Evolutionary conservation across 1,140 invertebrate genomes (phyloP).

Genomic region (Drosophila mojavensis): DNA sequence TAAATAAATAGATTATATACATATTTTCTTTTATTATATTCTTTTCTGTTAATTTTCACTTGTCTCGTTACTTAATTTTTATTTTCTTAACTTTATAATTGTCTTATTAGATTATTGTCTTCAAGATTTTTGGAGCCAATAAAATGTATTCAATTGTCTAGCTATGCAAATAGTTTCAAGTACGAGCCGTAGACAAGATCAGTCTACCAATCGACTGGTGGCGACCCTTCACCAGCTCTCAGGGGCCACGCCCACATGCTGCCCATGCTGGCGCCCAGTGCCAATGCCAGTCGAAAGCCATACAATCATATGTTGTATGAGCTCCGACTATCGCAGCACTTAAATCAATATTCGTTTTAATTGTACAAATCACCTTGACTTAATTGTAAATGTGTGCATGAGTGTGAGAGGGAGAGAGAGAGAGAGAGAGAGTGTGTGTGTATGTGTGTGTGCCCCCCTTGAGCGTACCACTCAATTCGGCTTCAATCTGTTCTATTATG

Average conservation of each 20-base stretch:
- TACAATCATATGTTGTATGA: constrained; percentile 38
- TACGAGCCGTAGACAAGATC: constrained; percentile 31
- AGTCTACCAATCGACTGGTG: constrained; percentile 32
- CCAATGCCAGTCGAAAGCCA: constrained; percentile 30
- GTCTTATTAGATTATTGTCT: not conserved
- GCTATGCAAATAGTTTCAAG: constrained; percentile 8
- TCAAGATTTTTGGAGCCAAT: no score
- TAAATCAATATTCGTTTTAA: constrained; percentile 82
- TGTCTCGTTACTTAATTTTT: no score
- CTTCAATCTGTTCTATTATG: constrained; percentile 71
- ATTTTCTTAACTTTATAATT: not conserved
- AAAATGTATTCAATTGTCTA: not conserved
- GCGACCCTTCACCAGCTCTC: constrained; percentile 38
- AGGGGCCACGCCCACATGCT: constrained; percentile 36
- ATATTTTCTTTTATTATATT: no score
- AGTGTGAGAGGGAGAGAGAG: constrained; percentile 14
- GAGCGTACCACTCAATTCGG: constrained; percentile 68
- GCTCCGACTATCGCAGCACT: constrained; percentile 57
- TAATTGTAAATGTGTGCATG: constrained; percentile 55
- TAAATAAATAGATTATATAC: no score
- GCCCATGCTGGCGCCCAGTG: constrained; percentile 12
- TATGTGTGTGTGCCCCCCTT: constrained; percentile 14
- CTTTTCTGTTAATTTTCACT: no score
- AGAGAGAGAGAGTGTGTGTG: constrained; percentile 22
- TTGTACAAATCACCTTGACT: constrained; percentile 82